Percentiles rank a stretch among this genome's conserved stretches.
Evolutionary conservation across 2,113 vertebrate species (phyloP).

Genomic region (Scatophagus argus): DNA sequence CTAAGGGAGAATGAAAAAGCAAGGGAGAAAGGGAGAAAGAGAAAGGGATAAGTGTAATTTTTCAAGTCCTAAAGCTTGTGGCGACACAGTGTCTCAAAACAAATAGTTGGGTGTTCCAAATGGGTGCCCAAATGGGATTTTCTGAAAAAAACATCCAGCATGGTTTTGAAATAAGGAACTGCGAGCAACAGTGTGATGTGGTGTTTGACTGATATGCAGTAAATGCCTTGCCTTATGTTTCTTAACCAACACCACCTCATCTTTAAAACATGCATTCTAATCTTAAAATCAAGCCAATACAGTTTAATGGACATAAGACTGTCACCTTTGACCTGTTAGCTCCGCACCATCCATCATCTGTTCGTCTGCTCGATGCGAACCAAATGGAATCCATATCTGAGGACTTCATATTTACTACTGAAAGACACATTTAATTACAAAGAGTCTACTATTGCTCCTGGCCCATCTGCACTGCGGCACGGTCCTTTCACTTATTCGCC

Average conservation of each 20-base stretch:
- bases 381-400: slow-evolving; percentile 75
- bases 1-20: slow-evolving; percentile 72
- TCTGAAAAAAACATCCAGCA: background rate
- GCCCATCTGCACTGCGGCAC: slow-evolving; percentile 73
- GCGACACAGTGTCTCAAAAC: slow-evolving; percentile 41
- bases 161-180: slow-evolving; percentile 35
- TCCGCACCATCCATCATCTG: slow-evolving; percentile 69
- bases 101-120: slow-evolving; percentile 48
- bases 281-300: slow-evolving; percentile 53
- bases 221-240: too few relatives aligned
- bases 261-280: slow-evolving; percentile 50
- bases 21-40: background rate
- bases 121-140: slow-evolving; percentile 49
- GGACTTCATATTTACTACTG: slow-evolving; percentile 73
- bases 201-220: slow-evolving; percentile 4
- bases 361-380: slow-evolving; percentile 64
- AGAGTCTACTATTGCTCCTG: slow-evolving; percentile 58
- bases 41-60: slow-evolving; percentile 22
- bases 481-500: slow-evolving; percentile 65
- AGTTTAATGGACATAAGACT: slow-evolving; percentile 37
- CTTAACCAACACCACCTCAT: slow-evolving; percentile 25
- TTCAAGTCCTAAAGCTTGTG: slow-evolving; percentile 44
- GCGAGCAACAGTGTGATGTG: background rate
- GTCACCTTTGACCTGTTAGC: slow-evolving; percentile 65
- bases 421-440: slow-evolving; percentile 79